Percentiles rank a stretch among this genome's conserved stretches.
These are phyloP conservation scores for Cryptotermes secundus DNA, from an alignment of 1,140 invertebrate species.

Conservation along the genomic window DNA sequence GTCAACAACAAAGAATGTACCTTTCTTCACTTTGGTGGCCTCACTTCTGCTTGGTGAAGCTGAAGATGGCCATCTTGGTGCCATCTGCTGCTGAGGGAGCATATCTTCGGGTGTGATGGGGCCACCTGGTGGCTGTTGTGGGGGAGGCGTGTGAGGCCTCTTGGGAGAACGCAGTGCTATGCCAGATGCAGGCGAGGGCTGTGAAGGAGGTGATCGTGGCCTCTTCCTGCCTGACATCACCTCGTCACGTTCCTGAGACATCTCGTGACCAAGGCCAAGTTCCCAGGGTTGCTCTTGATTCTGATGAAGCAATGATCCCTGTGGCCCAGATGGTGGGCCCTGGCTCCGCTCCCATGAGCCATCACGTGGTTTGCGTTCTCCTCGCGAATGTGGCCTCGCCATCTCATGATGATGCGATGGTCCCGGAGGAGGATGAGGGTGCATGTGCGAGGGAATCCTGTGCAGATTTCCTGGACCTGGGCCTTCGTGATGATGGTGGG, in stretches of 20 bases:
- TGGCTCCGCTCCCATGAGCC: constrained; percentile 20
- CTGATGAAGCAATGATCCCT: constrained; percentile 22
- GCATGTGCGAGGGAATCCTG: background rate
- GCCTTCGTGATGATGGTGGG: constrained; percentile 1
- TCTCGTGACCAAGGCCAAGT: background rate
- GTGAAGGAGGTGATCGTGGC: constrained; percentile 34
- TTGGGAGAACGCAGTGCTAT: constrained; percentile 31
- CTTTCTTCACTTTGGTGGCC: constrained; percentile 36
- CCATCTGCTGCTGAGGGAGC: background rate
- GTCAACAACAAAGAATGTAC: constrained; percentile 39
- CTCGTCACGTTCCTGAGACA: constrained; percentile 23
- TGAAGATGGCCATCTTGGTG: constrained; percentile 20
- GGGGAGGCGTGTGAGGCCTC: constrained; percentile 38
- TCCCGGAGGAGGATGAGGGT: constrained; percentile 8
- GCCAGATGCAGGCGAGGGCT: background rate
- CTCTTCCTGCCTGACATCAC: constrained; percentile 22
- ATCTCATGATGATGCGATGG: constrained; percentile 20
- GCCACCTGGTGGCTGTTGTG: constrained; percentile 22
- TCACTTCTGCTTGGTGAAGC: constrained; percentile 33
- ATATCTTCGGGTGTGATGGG: background rate
- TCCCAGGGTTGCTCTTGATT: constrained; percentile 13
- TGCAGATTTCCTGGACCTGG: constrained; percentile 8
- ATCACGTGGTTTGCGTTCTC: background rate
- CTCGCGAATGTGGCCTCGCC: background rate
- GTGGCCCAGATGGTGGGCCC: background rate